Evolutionary conservation across 2,797 vertebrate genomes (phyloP).

Genomic region (Lagocephalus sceleratus): DNA sequence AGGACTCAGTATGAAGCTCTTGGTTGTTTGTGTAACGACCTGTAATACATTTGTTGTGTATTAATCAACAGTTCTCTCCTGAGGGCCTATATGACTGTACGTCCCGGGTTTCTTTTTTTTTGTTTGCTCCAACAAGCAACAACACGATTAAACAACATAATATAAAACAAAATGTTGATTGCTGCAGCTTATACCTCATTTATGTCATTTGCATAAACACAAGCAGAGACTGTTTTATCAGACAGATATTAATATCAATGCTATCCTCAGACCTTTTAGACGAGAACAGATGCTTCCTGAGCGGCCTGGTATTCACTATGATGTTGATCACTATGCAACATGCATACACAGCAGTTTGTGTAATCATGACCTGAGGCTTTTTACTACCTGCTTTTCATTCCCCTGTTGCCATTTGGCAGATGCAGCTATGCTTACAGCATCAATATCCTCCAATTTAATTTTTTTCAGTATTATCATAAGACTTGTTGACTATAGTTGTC

Average conservation of each 20-base stretch:
- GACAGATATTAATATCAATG: conserved; percentile 15
- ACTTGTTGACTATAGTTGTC: conserved; percentile 34
- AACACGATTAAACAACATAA: no score
- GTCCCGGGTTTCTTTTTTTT: no score
- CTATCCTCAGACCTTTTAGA: conserved; percentile 28
- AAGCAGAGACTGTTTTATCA: conserved; percentile 40
- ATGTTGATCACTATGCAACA: conserved; percentile 56
- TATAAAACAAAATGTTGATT: conserved; percentile 19
- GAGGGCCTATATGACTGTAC: no score
- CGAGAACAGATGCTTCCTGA: conserved; percentile 25
- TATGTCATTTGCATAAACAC: conserved; percentile 12
- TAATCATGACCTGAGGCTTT: conserved; percentile 59
- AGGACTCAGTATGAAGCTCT: no score
- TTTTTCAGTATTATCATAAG: conserved; percentile 49
- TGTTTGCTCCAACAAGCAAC: no score
- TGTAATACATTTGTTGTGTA: no score
- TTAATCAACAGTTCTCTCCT: no score
- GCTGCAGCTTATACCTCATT: conserved; percentile 34
- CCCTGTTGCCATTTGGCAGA: conserved; percentile 66
- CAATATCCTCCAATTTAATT: conserved; percentile 52
- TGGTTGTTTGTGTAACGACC: no score
- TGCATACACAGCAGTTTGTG: conserved; percentile 40
- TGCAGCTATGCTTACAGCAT: conserved; percentile 59
- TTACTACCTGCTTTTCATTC: conserved; percentile 56
- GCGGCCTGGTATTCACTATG: conserved; percentile 36